A percentile compares a stretch with the other conserved stretches of the same genome.
Evolutionary conservation across 2,113 vertebrate species (phyloP).

Genomic region (Ictalurus punctatus): DNA sequence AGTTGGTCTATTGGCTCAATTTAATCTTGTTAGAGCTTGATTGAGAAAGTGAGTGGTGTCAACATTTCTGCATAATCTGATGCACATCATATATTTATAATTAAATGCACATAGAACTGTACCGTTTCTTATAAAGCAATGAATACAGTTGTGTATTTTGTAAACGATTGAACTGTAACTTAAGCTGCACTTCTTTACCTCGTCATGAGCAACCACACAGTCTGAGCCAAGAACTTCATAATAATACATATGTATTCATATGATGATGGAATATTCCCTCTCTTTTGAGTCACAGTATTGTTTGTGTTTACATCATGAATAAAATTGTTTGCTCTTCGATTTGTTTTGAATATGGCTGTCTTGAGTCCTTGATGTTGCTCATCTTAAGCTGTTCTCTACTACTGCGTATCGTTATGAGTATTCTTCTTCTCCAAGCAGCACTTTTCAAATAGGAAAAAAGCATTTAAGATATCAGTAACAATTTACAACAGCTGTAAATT

Average conservation of each 20-base stretch:
- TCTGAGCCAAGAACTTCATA: not conserved
- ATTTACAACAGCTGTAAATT: too few relatives aligned
- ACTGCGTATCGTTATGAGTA: not conserved
- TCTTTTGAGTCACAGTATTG: not conserved
- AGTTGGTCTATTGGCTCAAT: not conserved
- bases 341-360: too few relatives aligned
- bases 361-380: not conserved
- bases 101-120: not conserved
- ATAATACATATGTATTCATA: not conserved
- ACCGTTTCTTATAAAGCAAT: not conserved
- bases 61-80: not conserved
- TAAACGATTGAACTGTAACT: not conserved
- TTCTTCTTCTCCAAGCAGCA: not conserved
- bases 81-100: not conserved
- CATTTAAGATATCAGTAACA: too few relatives aligned
- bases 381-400: not conserved
- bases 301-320: not conserved
- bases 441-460: not conserved
- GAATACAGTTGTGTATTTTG: not conserved
- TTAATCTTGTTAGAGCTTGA: not conserved
- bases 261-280: not conserved
- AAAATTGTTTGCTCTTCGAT: not conserved
- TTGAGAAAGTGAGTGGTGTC: not conserved
- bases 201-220: not conserved
- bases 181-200: not conserved